Base-by-base conservation (phyloP, 2,113 vertebrate genomes). In the Cavia aperea region DNA sequence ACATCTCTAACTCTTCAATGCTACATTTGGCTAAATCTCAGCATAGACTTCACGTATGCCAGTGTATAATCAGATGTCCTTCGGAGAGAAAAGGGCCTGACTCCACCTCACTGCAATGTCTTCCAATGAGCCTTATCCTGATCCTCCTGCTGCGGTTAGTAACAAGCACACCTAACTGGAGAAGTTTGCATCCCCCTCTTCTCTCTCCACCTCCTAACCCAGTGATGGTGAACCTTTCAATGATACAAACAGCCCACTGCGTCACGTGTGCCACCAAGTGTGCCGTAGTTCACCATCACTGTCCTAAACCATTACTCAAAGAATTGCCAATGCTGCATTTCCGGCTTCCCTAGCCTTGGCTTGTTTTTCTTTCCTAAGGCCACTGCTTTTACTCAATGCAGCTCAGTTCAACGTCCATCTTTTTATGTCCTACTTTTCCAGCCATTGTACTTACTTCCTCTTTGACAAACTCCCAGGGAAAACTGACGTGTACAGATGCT, bases 211-310 rank as follows among this genome's bases (percentile, higher is more conserved):
- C 58, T 75, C 46, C 31, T n/a, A 58, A n/a, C 39, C 3, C 81
- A 70, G 18, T 91, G 54, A 39, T 43, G 39, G n/a, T 0, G 4
- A 73, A 73, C 9, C 9, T 24, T 43, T 73, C 39, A 24, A 9
- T 6, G 23, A 73, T 24, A 73, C 39, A 43, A 46, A 46, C 39
- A 46, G 72, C 39, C 62, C 11, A 26, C 70, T 43, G 39, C 10
- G n/a, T n/a, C 70, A 43, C 0, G 39, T 1, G 39, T 26, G 39
- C 23, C n/a, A 2, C 21, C 70, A 43, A 0, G 39, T 1, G 39
- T 26, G 39, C 23, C n/a, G 1, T 39, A 73, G 70, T 12, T 24
- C 43, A 39, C 70, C 39, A 46, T 23, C n/a, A 46, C 70, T 73
- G n/a, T 43, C 21, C n/a, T 13, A 43, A 46, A 12, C 24, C 31